Evolutionary conservation across 2,797 vertebrate genomes (phyloP).

Genomic region (Buceros bicornis): DNA sequence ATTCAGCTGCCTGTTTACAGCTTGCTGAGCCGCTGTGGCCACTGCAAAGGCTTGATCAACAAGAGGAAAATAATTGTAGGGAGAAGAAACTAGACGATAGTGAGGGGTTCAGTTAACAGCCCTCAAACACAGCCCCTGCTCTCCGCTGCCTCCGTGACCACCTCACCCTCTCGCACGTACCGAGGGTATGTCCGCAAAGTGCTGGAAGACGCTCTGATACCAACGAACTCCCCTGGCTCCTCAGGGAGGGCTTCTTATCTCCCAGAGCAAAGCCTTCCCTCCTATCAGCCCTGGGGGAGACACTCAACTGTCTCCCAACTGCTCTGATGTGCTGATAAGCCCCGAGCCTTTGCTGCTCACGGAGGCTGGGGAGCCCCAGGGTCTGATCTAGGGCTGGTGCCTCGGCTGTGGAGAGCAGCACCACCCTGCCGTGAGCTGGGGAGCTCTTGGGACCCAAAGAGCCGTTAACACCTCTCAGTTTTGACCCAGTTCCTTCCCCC

Average conservation of each 20-base stretch:
- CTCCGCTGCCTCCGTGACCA: not conserved
- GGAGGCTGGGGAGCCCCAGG: not conserved
- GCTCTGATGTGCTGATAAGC: conserved; percentile 61
- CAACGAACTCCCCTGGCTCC: conserved; percentile 50
- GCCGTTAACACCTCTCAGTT: rapidly evolving
- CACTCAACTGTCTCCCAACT: conserved; percentile 76
- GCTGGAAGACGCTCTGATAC: not conserved
- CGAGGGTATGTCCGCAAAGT: not conserved
- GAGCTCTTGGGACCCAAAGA: rapidly evolving
- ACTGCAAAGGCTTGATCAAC: not conserved
- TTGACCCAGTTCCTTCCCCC: rapidly evolving
- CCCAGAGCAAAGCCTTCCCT: conserved; percentile 54
- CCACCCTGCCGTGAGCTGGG: rapidly evolving
- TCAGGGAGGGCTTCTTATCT: conserved; percentile 70
- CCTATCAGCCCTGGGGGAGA: conserved; percentile 42
- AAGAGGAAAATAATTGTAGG: not conserved
- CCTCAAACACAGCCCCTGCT: not conserved
- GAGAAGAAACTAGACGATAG: not conserved
- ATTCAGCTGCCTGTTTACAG: not conserved
- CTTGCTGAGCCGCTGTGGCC: not conserved
- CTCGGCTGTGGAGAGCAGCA: not conserved
- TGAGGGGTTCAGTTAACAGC: not conserved
- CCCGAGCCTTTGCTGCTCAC: rapidly evolving
- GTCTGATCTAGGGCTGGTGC: not conserved
- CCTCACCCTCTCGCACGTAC: not conserved